phyloP scores from a whole-genome alignment of 2,888 invertebrate species.

The Ophioninae sp. region DNA sequence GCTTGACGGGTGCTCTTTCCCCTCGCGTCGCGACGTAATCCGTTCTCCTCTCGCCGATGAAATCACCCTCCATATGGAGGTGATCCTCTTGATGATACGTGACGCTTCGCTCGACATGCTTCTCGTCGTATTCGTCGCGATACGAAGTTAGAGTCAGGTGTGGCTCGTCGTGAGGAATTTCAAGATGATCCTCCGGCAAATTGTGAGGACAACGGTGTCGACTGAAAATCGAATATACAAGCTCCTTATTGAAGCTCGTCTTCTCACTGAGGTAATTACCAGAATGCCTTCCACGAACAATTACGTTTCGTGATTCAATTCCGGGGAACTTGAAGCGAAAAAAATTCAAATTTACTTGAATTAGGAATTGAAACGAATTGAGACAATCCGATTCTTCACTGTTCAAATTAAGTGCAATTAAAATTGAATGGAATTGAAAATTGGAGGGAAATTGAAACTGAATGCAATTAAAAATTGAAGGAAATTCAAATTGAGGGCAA shows the following conservation, averaged over 20 bases:
- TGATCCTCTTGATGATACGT: conserved; percentile 87
- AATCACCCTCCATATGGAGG: conserved; percentile 87
- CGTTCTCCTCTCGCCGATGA: conserved; percentile 82
- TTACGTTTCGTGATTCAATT: no score
- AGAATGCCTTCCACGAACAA: background rate
- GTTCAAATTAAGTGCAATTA: no score
- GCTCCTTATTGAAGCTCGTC: background rate
- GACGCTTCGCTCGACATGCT: conserved; percentile 84
- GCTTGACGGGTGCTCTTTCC: conserved; percentile 78
- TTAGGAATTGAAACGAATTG: no score
- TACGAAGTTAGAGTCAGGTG: conserved; percentile 83
- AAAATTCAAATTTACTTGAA: no score
- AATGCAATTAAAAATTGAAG: no score
- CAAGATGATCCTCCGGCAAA: conserved; percentile 76
- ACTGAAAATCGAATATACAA: conserved; percentile 82
- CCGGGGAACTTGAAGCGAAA: no score
- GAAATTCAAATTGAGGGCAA: no score
- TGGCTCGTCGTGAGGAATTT: conserved; percentile 74
- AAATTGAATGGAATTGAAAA: no score
- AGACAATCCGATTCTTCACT: no score
- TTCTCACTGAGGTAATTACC: background rate
- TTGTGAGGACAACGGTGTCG: conserved; percentile 92
- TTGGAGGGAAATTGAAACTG: no score
- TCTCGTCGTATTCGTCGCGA: conserved; percentile 85
- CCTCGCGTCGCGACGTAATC: conserved; percentile 81